Conservation (phyloP, 1,140 invertebrate genomes). For the Pseudomyrmex sp. region DNA sequence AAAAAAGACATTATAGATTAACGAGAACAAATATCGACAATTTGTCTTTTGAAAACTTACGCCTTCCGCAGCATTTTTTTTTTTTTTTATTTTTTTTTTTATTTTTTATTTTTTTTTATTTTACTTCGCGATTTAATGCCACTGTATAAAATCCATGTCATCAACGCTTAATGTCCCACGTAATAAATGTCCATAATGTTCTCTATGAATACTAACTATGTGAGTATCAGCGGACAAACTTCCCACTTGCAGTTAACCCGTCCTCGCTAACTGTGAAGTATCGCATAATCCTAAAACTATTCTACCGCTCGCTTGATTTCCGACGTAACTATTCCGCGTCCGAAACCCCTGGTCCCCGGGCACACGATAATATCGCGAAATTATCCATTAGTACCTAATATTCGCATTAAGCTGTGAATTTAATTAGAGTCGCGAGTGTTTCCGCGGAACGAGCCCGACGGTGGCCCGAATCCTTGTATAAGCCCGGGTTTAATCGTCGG, state of each 20-base stretch:
- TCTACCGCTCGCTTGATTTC: conserved; percentile 3
- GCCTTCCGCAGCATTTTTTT: not conserved
- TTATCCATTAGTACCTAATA: conserved; percentile 44
- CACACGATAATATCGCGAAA: conserved; percentile 24
- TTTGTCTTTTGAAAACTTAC: not conserved
- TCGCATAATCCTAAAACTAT: conserved; percentile 17
- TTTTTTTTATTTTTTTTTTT: too few relatives aligned
- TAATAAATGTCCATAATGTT: too few relatives aligned
- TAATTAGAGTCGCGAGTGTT: conserved; percentile 23
- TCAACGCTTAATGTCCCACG: too few relatives aligned
- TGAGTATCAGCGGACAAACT: conserved; percentile 3
- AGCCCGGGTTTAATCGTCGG: not conserved
- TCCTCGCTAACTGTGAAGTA: not conserved
- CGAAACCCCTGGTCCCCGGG: not conserved
- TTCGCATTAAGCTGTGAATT: conserved; percentile 26
- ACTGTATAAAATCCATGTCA: not conserved
- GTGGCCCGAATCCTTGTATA: conserved; percentile 17
- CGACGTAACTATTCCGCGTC: conserved; percentile 8
- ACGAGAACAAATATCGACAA: not conserved
- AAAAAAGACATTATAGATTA: too few relatives aligned
- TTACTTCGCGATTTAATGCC: not conserved
- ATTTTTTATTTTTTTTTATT: too few relatives aligned
- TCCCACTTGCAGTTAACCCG: conserved; percentile 16
- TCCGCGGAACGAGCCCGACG: not conserved
- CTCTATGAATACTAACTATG: not conserved